These are phyloP conservation scores for Gobionotothen gibberifrons DNA, from an alignment of 2,797 vertebrate species.

Conservation along the genomic window DNA sequence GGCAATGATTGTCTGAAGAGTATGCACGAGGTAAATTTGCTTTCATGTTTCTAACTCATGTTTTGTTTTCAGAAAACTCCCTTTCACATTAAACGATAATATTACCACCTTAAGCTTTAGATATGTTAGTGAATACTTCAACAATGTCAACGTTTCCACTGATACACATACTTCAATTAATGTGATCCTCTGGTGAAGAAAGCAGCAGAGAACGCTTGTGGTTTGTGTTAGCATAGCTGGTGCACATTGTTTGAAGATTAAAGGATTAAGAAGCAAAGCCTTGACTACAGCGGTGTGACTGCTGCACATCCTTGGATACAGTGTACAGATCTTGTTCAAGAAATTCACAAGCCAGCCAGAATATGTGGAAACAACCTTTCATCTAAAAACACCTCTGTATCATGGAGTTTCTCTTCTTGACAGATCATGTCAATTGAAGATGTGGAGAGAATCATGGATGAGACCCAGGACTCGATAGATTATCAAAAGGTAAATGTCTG, in stretches of 20 bases:
- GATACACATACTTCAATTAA: conserved; percentile 45
- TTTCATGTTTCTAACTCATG: not conserved
- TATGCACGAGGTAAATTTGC: conserved; percentile 81
- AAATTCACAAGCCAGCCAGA: conserved; percentile 30
- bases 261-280: conserved; percentile 77
- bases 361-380: conserved; percentile 24
- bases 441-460: conserved; percentile 94
- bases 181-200: conserved; percentile 35
- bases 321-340: conserved; percentile 31
- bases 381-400: conserved; percentile 18
- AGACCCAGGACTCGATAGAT: conserved; percentile 93
- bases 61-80: conserved; percentile 15
- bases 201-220: conserved; percentile 34
- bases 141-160: conserved; percentile 39
- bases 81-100: conserved; percentile 10
- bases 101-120: conserved; percentile 10
- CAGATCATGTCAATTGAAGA: conserved; percentile 96
- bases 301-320: conserved; percentile 58
- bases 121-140: conserved; percentile 8
- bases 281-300: conserved; percentile 60
- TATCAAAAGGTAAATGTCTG: conserved; percentile 89
- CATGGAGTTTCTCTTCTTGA: conserved; percentile 17
- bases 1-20: conserved; percentile 95
- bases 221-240: conserved; percentile 63
- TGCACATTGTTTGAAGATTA: conserved; percentile 79